Evolutionary conservation across 2,797 vertebrate species (phyloP).

Genomic region (Phyllotis vaccarum): DNA sequence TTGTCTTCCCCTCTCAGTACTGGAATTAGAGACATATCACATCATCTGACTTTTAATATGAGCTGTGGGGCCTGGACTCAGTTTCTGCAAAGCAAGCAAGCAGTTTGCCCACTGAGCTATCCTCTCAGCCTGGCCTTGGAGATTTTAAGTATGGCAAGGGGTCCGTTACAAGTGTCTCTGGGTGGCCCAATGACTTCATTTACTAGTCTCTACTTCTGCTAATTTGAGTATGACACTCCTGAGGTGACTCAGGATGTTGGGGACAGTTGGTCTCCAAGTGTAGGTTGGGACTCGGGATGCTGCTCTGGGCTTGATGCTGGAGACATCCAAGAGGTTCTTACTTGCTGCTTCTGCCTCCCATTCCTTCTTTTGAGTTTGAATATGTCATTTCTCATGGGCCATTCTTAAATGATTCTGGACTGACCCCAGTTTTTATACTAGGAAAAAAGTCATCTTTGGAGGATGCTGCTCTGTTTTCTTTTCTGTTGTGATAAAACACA

Average conservation of each 20-base stretch:
- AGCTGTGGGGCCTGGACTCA: not conserved
- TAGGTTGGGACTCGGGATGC: not conserved
- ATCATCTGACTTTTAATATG: not conserved
- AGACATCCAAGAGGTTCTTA: not conserved
- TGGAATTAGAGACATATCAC: not conserved
- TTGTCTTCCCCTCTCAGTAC: not conserved
- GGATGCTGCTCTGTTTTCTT: not conserved
- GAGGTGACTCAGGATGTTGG: not conserved
- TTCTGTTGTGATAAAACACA: not conserved
- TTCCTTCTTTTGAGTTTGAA: not conserved
- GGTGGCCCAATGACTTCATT: not conserved
- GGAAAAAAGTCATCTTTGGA: not conserved
- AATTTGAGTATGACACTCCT: not conserved
- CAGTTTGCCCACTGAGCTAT: not conserved
- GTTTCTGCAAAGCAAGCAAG: too few relatives aligned
- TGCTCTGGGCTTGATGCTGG: not conserved
- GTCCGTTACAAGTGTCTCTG: not conserved
- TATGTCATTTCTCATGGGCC: not conserved
- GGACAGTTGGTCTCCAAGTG: not conserved
- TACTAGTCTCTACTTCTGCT: not conserved
- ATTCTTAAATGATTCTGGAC: not conserved
- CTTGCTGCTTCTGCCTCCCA: not conserved
- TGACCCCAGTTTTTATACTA: not conserved
- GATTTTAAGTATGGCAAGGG: not conserved
- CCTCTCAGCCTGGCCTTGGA: not conserved